A percentile compares a stretch with the other conserved stretches of the same genome.
Evolutionary conservation across 1,140 invertebrate species (phyloP).

Genomic region (Drosophila lacertosa): DNA sequence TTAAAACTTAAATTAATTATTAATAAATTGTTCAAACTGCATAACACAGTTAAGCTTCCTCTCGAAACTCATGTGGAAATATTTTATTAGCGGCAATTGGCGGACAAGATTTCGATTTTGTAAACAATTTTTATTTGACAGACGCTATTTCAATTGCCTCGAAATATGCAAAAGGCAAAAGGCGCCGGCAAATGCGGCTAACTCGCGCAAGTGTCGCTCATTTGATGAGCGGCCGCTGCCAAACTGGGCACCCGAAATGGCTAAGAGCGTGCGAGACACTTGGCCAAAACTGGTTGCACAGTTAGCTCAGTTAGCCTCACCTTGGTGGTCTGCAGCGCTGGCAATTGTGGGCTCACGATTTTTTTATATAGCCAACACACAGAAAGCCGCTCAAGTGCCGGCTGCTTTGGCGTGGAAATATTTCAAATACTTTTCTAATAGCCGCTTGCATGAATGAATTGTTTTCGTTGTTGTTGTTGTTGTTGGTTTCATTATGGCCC

Average conservation of each 20-base stretch:
- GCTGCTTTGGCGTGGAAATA: slow-evolving; percentile 67
- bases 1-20: neutral
- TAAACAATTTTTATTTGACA: slow-evolving; percentile 68
- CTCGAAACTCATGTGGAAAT: slow-evolving; percentile 34
- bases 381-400: slow-evolving; percentile 14
- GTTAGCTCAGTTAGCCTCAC: slow-evolving; percentile 46
- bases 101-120: slow-evolving; percentile 67
- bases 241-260: slow-evolving; percentile 60
- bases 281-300: slow-evolving; percentile 52
- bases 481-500: slow-evolving; percentile 30
- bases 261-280: slow-evolving; percentile 17
- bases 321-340: slow-evolving; percentile 61
- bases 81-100: slow-evolving; percentile 66
- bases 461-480: slow-evolving; percentile 17
- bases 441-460: slow-evolving; percentile 63
- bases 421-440: slow-evolving; percentile 81
- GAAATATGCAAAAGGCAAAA: slow-evolving; percentile 53
- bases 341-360: slow-evolving; percentile 71
- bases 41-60: neutral
- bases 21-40: neutral
- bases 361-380: slow-evolving; percentile 61
- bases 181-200: slow-evolving; percentile 47
- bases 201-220: slow-evolving; percentile 20
- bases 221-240: slow-evolving; percentile 62
- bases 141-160: slow-evolving; percentile 67